Base-by-base conservation (phyloP, 2,888 invertebrate species). In the Drosophila mettleri region DNA sequence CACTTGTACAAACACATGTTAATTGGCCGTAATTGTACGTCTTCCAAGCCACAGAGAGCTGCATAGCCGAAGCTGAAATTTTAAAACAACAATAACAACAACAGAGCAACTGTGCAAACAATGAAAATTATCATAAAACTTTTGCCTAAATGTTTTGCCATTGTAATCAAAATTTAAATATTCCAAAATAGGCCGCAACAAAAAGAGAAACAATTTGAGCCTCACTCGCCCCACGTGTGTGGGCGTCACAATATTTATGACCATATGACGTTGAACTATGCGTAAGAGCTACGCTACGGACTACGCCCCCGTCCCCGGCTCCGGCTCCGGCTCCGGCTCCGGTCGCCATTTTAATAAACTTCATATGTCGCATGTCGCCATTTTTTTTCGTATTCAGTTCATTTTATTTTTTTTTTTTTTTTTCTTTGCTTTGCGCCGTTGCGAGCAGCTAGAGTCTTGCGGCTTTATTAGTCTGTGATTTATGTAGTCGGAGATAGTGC, bases 291-390 rank as follows among this genome's bases (percentile, higher is more conserved):
- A 5, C n/a, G 43, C 43, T n/a, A n/a, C 31, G 12, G 41, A 36
- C 14, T 33, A 18, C 5, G 38, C 31, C 55, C 14, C 18, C 34
- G n/a, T 43, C 52, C 2, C 53, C 54, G 3, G 7, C 29, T 43
- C n/a, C 22, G 22, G 5, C 10, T 18, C 18, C 12, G 57, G 22
- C 58, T 63, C 57, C 33, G 66, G 62, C 69, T 65, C n/a, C n/a
- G n/a, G n/a, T n/a, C 76, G 74, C 84, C 82, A 86, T 89, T 88
- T 89, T 90, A 86, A 89, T 89, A 89, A 89, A 89, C 90, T 89
- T 90, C 90, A 90, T 89, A 89, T 89, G 90, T 89, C 90, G 90
- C 90, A 84, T 89, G 90, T 89, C 89, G 86, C 89, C 82, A 89
- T 83, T 83, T 89, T 86, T 85, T 79, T 66, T 63, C 43, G 18